phyloP scores from a whole-genome alignment of 2,888 invertebrate species.

The Meloe dianella region DNA sequence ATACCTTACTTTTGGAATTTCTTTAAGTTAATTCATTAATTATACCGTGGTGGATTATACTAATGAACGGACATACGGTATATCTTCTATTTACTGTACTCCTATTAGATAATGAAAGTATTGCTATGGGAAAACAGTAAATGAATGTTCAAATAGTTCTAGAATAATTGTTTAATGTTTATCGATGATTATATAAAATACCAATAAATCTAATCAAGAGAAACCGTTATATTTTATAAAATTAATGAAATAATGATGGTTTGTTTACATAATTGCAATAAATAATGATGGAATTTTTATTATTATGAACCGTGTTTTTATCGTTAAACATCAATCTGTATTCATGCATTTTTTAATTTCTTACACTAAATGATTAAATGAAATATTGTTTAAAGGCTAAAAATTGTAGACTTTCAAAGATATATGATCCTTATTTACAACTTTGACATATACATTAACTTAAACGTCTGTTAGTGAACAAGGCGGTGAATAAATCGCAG shows the following conservation, averaged over 20 bases:
- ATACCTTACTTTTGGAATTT: too few relatives aligned
- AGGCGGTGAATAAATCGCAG: not conserved
- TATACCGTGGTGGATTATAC: too few relatives aligned
- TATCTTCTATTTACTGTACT: too few relatives aligned
- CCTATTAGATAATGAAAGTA: too few relatives aligned
- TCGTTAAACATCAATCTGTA: not conserved
- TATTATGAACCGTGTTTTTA: not conserved
- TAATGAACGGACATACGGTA: too few relatives aligned
- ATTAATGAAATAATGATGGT: not conserved
- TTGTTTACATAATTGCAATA: not conserved
- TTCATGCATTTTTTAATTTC: not conserved
- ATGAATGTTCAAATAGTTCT: too few relatives aligned
- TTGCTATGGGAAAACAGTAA: too few relatives aligned
- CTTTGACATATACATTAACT: not conserved
- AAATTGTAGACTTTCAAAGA: not conserved
- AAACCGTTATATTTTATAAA: not conserved
- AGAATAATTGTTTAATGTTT: not conserved
- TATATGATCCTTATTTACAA: not conserved
- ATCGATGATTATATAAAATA: not conserved
- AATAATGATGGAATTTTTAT: not conserved
- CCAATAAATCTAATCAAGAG: not conserved
- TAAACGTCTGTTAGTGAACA: conserved; percentile 3
- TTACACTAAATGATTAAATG: not conserved
- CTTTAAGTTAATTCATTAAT: too few relatives aligned
- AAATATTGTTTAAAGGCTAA: not conserved